Base-by-base conservation (phyloP, 2,113 vertebrate species). In the Mugil cephalus region DNA sequence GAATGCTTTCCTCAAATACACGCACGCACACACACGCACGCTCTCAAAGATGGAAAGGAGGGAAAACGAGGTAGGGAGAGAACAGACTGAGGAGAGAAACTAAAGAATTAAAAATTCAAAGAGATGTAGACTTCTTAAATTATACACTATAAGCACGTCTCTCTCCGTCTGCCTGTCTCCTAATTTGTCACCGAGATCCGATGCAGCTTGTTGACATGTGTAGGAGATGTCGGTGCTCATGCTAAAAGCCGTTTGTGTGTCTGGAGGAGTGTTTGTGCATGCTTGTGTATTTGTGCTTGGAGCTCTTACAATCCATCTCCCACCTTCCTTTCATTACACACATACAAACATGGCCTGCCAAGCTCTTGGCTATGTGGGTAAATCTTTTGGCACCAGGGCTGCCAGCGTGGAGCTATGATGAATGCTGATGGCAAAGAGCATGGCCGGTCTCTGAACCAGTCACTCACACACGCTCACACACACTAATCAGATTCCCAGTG, bases 391-490 rank as follows among this genome's bases (percentile, higher is more conserved):
- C 89, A 90, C 42, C 53, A 14, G 12, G 61, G 85, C 69, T 87
- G 85, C 85, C 78, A 88, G 81, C 59, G 17, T 74, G 58, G 69
- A 74, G 83, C 87, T 81, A 92, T 92, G 87, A 91, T 92, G 91
- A 90, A 92, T 91, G 80, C 91, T 92, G 89, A 93, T 92, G 88
- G 89, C 88, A 88, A 85, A 88, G 87, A 86, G 87, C 90, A 84
- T 80, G 84, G 74, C 83, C 77, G 24, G 83, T 87, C 79, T 87
- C 76, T 77, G 77, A 89, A 90, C 81, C 81, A 85, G 78, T 89
- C 85, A 76, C 84, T 77, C 88, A 67, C 70, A 77, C 30, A 79
- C 58, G 83, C 43, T 30, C 53, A 51, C 24, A 85, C 64, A 83
- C 80, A 89, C 78, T 87, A 91, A 91, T 91, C 83, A 90, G 78